Conservation (phyloP, 1,140 invertebrate genomes). For the Drosophila tristis region DNA sequence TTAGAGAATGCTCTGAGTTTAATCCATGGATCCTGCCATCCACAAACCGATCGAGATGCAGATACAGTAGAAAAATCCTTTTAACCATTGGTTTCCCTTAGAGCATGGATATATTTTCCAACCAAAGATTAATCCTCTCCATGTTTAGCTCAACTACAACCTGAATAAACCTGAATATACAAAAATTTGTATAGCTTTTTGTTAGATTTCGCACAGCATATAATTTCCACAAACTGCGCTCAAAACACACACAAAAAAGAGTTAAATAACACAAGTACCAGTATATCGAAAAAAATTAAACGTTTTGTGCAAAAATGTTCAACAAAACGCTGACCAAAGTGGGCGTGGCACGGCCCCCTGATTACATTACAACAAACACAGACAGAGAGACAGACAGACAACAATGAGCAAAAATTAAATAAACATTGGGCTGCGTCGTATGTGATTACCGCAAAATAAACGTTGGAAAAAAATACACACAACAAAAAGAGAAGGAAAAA, state of each 20-base stretch:
- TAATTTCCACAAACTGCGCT: slow-evolving; percentile 36
- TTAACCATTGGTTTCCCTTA: too few relatives aligned
- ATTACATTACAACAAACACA: slow-evolving; percentile 39
- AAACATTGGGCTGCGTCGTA: slow-evolving; percentile 50
- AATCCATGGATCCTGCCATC: too few relatives aligned
- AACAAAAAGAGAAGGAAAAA: slow-evolving; percentile 19
- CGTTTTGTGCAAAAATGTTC: slow-evolving; percentile 65
- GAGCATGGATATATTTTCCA: too few relatives aligned
- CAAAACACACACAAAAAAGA: slow-evolving; percentile 15
- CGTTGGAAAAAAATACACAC: slow-evolving; percentile 1
- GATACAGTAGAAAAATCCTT: too few relatives aligned
- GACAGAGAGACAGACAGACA: slow-evolving; percentile 14
- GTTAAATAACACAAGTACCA: slow-evolving; percentile 25
- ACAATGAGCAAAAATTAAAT: slow-evolving; percentile 47
- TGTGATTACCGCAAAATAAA: slow-evolving; percentile 63
- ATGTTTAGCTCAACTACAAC: not conserved
- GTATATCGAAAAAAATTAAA: slow-evolving; percentile 34
- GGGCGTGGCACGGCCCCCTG: slow-evolving; percentile 45
- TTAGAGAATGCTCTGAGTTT: too few relatives aligned
- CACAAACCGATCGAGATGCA: too few relatives aligned
- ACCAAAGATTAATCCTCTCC: not conserved
- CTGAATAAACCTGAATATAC: too few relatives aligned
- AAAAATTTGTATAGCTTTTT: slow-evolving; percentile 20
- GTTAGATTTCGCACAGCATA: slow-evolving; percentile 35
- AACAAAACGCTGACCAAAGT: slow-evolving; percentile 60